These are phyloP conservation scores for Orcinus orca DNA, from an alignment of 2,113 vertebrate genomes.

Conservation along the genomic window DNA sequence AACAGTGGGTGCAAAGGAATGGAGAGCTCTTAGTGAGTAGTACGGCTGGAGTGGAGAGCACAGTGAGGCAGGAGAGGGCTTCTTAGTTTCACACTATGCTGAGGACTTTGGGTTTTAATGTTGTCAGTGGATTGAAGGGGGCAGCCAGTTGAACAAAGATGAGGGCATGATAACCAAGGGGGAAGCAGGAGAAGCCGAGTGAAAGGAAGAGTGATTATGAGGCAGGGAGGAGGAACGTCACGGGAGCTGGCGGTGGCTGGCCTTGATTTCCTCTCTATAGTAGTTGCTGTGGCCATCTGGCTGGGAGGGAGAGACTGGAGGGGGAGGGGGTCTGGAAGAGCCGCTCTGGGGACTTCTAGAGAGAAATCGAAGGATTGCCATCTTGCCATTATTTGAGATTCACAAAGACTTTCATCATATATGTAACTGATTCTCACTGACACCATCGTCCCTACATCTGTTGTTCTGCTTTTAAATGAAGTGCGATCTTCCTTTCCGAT, in stretches of 20 bases:
- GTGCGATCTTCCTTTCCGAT: constrained; percentile 75
- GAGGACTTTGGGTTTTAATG: neutral
- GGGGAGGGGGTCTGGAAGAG: neutral
- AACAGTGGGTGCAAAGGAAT: neutral
- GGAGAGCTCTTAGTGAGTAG: neutral
- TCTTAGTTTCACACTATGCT: neutral
- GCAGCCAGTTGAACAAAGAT: neutral
- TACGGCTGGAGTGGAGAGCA: fast-evolving
- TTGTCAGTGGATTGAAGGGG: neutral
- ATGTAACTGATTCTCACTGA: constrained; percentile 80
- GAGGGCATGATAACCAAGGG: constrained; percentile 52
- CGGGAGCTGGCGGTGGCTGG: neutral
- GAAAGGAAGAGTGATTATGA: neutral
- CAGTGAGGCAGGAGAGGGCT: neutral
- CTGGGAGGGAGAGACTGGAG: neutral
- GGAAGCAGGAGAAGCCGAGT: constrained; percentile 1
- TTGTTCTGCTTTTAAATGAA: constrained; percentile 79
- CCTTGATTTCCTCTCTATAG: neutral
- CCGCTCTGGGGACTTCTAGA: neutral
- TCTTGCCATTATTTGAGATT: constrained; percentile 80
- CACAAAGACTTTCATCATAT: constrained; percentile 79
- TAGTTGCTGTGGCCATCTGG: constrained; percentile 36
- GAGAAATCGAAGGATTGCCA: constrained; percentile 55
- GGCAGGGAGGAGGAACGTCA: neutral
- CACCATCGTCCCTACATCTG: constrained; percentile 82